Base-by-base conservation (phyloP, 2,113 vertebrate species). In the Thinocorus orbignyianus region DNA sequence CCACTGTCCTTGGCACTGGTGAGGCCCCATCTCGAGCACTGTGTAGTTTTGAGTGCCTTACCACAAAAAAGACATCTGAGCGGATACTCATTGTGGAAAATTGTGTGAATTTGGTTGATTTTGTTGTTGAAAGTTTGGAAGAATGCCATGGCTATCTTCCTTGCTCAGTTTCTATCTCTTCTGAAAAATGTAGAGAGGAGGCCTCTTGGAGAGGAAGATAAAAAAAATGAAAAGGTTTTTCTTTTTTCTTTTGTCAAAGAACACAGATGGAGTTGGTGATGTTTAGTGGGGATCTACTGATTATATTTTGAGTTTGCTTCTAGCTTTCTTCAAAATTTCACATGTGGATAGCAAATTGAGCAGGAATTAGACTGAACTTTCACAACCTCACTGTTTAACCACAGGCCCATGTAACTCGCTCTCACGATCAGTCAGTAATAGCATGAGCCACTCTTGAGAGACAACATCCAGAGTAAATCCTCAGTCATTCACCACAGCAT, bases 401-500 rank as follows among this genome's bases (percentile, higher is more conserved):
- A 46, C 46, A 64, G 80, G n/a, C 78, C 22, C 4, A 2, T 1
- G 0, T 42, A 41, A 17, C 33, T 61, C 65, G 30, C 16, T 9
- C 13, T 91, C 16, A 0, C 31, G 30, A 18, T 65, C 17, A 71
- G 28, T 66, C 25, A 60, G 46, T 57, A 37, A 30, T 0, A 2
- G 13, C 6, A 7, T 80, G 54, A 78, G 13, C 54, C 19, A 7
- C 18, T 57, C 30, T 44, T 48, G 31, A 76, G 57, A 24, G n/a
- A 54, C 37, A 60, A 20, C 33, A 37, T 54, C 44, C 46, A 31
- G n/a, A 66, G 35, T 35, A 44, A 81, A 41, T 35, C 33, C 24
- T 0, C 0, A 51, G 35, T 81, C 17, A 48, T 35, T 24, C 23
- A 48, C 11, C 23, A 33, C 0, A 6, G 46, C n/a, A 31, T 69